Conservation (phyloP, 2,113 vertebrate species). For the Cathartes aura region DNA sequence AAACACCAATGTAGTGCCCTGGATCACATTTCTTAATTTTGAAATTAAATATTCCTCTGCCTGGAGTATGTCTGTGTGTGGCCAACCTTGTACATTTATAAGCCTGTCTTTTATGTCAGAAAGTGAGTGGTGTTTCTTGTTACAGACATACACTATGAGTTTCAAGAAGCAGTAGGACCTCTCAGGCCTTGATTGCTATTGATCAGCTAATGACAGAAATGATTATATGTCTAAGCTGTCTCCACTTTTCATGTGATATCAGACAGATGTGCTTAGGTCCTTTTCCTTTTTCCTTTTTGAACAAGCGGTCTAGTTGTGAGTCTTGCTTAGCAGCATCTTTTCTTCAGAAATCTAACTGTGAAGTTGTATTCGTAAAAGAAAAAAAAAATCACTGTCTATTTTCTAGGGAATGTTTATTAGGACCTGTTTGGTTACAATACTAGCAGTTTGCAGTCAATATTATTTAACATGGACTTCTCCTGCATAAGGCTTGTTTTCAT, state of each 20-base stretch:
- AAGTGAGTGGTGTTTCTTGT: not conserved
- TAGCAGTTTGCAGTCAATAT: not conserved
- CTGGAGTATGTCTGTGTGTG: not conserved
- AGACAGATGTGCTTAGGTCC: not conserved
- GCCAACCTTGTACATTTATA: not conserved
- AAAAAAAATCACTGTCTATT: not conserved
- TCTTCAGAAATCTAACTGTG: not conserved
- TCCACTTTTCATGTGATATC: not conserved
- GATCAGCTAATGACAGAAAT: not conserved
- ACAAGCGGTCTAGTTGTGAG: not conserved
- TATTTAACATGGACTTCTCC: not conserved
- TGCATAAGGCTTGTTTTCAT: not conserved
- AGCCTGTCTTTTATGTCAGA: not conserved
- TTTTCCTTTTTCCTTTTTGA: not conserved
- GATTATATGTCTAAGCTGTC: not conserved
- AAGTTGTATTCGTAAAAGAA: not conserved
- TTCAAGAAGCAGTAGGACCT: not conserved
- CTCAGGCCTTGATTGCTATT: not conserved
- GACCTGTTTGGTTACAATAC: not conserved
- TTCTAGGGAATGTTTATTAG: not conserved
- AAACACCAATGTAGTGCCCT: not conserved
- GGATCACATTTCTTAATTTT: not conserved
- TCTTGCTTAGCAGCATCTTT: not conserved
- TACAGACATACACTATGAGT: accelerated
- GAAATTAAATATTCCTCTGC: not conserved